Evolutionary conservation across 2,888 invertebrate genomes (phyloP), one percentile per base, ranked within the genome.

Genomic region (Agrypnus murinus): DNA sequence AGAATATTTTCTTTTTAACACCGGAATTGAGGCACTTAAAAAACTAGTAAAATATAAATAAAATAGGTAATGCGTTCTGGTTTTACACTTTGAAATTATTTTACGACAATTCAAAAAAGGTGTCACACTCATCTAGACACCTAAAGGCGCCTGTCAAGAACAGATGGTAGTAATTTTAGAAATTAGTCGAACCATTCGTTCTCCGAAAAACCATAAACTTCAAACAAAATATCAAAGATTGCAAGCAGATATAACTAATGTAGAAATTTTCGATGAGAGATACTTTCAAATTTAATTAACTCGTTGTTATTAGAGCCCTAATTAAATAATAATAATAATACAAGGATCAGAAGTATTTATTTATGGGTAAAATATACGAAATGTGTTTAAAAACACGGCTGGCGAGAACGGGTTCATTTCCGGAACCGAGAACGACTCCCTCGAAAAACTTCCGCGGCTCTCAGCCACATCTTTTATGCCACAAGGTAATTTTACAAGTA

Each of bases 401-500:
- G 65, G 77, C 74, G 75, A 77, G 77, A 78, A 77, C 80, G 81
- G 81, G 81, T 82, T 83, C 74, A 82, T 84, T 84, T 83, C 84
- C 82, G 79, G 9, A 63, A 59, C 59, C 38, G 43, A 38, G 67
- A 59, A 57, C 50, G 77, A 77, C 77, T 80, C 79, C 79, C 75
- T 77, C 78, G 81, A 82, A 84, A 84, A 84, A 84, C 81, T 84
- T 83, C 77, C 77, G 75, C 75, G 75, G 77, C 78, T 75, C 79
- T 76, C 77, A 78, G 77, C 78, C 80, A 82, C 84, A 84, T 85
- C 86, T 85, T 85, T 85, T 85, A 84, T 83, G 84, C 85, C 86
- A 84, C 84, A 86, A 86, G 86, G 86, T 86, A 85, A 86, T 86
- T 86, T 86, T 84, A 85, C 86, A 86, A 86, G 86, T 86, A 86